Conservation (phyloP, 2,113 vertebrate genomes). For the Emydocephalus ijimae region DNA sequence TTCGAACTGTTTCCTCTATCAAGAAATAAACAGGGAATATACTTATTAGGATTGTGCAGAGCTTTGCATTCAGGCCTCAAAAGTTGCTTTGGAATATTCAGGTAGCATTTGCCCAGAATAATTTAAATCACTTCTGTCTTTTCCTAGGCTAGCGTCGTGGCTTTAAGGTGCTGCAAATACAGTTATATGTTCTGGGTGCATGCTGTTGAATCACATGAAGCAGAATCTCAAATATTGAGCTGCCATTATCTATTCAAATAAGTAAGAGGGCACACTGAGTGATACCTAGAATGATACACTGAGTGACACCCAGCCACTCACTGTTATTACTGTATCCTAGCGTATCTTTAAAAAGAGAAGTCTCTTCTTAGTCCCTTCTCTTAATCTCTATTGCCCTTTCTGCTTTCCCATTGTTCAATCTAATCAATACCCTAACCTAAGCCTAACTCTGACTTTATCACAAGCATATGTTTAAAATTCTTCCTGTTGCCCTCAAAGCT, state of each 20-base stretch:
- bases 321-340: neutral
- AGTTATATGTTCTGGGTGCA: neutral
- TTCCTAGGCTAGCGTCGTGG: neutral
- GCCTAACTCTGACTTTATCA: neutral
- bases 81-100: neutral
- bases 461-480: neutral
- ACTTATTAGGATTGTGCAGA: neutral
- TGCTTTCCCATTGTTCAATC: neutral
- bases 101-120: neutral
- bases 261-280: neutral
- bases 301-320: neutral
- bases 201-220: neutral
- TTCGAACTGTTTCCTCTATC: constrained; percentile 71
- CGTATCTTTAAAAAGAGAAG: neutral
- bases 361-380: neutral
- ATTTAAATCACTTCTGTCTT: neutral
- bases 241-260: neutral
- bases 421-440: neutral
- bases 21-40: neutral
- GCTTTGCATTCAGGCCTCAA: neutral
- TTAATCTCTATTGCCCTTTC: neutral
- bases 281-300: neutral
- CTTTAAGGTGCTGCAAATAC: neutral
- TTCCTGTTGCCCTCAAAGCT: neutral
- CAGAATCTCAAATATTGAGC: neutral